Conservation (phyloP, 2,888 invertebrate genomes). For the Ceraclea dissimilis region DNA sequence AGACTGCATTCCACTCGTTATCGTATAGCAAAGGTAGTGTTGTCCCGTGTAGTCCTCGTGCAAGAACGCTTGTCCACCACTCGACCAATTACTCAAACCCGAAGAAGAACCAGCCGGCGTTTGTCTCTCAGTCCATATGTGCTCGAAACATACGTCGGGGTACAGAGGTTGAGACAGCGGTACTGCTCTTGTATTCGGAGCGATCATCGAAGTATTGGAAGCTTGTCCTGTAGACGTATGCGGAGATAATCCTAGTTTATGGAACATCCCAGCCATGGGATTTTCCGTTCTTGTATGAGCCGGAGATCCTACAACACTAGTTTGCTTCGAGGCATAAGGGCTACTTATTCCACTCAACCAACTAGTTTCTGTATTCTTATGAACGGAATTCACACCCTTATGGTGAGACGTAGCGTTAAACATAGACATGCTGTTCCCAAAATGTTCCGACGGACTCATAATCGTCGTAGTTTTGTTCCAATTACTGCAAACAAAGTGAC, state of each 20-base stretch:
- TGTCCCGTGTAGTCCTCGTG: constrained; percentile 82
- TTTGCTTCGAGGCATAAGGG: constrained; percentile 39
- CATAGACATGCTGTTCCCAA: constrained; percentile 31
- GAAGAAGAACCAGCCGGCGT: constrained; percentile 27
- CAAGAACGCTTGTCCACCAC: constrained; percentile 71
- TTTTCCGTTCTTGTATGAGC: constrained; percentile 39
- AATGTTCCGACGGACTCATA: constrained; percentile 43
- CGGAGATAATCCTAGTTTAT: constrained; percentile 44
- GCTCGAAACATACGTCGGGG: constrained; percentile 83
- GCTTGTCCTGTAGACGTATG: constrained; percentile 44
- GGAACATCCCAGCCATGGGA: constrained; percentile 43
- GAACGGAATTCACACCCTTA: not conserved
- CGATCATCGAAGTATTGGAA: constrained; percentile 41
- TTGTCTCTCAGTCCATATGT: constrained; percentile 77
- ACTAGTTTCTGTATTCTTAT: constrained; percentile 31
- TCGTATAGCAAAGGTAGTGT: constrained; percentile 71
- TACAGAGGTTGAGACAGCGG: constrained; percentile 62
- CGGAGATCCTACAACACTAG: constrained; percentile 33
- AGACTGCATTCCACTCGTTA: constrained; percentile 39
- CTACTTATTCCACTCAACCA: constrained; percentile 37
- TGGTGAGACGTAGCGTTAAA: constrained; percentile 15
- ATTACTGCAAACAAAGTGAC: constrained; percentile 51
- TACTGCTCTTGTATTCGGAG: constrained; percentile 41
- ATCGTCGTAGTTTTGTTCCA: constrained; percentile 38
- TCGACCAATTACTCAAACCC: constrained; percentile 39